Conservation (phyloP, 2,888 invertebrate species). For the Uropetala carovei region DNA sequence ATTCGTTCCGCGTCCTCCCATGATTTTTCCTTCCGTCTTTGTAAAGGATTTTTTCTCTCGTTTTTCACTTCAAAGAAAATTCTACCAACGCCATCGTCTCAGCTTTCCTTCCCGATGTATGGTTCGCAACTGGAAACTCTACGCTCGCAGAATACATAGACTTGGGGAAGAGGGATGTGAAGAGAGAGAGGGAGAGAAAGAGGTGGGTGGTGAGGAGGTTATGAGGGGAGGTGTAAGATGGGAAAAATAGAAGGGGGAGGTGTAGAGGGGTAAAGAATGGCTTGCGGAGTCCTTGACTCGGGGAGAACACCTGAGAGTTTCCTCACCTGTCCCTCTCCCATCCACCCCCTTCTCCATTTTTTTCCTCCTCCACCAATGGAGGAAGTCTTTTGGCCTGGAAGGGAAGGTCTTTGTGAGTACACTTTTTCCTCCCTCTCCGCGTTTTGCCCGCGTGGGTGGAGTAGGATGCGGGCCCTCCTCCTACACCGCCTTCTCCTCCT, state of each 20-base stretch:
- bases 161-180: background rate
- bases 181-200: background rate
- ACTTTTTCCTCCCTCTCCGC: background rate
- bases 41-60: background rate
- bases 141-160: background rate
- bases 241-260: background rate
- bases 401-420: slow-evolving; percentile 16
- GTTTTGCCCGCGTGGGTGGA: slow-evolving; percentile 18
- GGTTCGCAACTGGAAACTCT: background rate
- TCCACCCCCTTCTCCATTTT: background rate
- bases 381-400: background rate
- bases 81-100: slow-evolving; percentile 28
- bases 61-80: slow-evolving; percentile 29
- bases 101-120: slow-evolving; percentile 24
- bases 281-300: slow-evolving; percentile 28
- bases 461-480: slow-evolving; percentile 1
- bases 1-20: background rate
- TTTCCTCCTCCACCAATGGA: slow-evolving; percentile 18
- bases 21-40: slow-evolving; percentile 21
- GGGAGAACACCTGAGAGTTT: slow-evolving; percentile 35
- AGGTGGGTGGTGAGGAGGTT: background rate
- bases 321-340: slow-evolving; percentile 19
- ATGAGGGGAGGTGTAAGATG: background rate
- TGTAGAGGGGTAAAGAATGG: slow-evolving; percentile 6
- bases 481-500: background rate